Evolutionary conservation across 2,888 invertebrate genomes (phyloP).

Genomic region (Atrina japonica): DNA sequence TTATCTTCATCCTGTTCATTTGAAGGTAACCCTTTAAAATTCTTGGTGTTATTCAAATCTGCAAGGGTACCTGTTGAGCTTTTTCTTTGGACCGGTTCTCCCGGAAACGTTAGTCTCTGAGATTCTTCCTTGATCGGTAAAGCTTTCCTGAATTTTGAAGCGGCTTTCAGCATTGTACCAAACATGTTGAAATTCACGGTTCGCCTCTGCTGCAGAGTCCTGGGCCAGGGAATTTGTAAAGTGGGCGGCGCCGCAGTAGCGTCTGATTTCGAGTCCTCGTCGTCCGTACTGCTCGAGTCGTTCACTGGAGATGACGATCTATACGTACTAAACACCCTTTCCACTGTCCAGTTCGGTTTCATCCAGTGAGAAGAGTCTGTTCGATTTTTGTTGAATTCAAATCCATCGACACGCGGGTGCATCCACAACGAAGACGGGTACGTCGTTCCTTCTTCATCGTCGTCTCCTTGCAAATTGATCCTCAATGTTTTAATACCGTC

Average conservation of each 20-base stretch:
- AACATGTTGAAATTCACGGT: too few species aligned
- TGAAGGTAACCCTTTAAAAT: background rate
- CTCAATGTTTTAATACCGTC: background rate
- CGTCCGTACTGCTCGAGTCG: background rate
- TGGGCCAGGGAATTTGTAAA: too few species aligned
- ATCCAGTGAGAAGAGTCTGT: conserved; percentile 7
- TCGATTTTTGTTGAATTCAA: background rate
- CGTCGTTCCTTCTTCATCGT: conserved; percentile 19
- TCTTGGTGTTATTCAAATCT: background rate
- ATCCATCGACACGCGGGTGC: conserved; percentile 14
- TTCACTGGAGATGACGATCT: conserved; percentile 5
- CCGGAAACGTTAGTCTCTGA: background rate
- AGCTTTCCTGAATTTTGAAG: background rate
- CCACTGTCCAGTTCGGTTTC: conserved; percentile 7
- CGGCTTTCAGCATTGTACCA: conserved; percentile 9
- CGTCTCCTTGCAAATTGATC: conserved; percentile 25
- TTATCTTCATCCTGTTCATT: background rate
- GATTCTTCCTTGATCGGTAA: background rate
- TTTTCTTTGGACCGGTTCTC: conserved; percentile 8
- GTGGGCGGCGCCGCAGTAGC: too few species aligned
- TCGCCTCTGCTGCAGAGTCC: too few species aligned
- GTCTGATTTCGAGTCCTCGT: conserved; percentile 2
- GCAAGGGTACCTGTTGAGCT: background rate
- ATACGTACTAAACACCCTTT: background rate
- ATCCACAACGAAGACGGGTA: conserved; percentile 8